A percentile compares a stretch with the other conserved stretches of the same genome.
Conservation (phyloP, 2,888 invertebrate genomes). For the Heliconius ethilla region DNA sequence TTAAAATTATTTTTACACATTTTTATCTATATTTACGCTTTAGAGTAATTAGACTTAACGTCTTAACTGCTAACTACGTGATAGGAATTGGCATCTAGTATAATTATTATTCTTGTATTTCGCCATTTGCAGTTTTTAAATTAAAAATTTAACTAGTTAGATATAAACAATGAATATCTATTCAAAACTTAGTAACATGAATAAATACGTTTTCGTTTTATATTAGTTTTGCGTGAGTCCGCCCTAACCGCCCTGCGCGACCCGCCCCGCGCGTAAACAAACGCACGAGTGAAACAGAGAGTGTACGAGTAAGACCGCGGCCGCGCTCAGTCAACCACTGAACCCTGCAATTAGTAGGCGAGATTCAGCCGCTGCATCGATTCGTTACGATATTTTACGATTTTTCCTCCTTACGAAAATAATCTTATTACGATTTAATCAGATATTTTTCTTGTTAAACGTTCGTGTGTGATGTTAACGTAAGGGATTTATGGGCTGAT, state of each 20-base stretch:
- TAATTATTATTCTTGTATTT: background rate
- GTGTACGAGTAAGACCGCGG: constrained; percentile 60
- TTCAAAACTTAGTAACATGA: constrained; percentile 51
- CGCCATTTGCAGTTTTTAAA: background rate
- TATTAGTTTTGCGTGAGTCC: constrained; percentile 71
- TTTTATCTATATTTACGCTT: background rate
- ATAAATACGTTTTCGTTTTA: constrained; percentile 54
- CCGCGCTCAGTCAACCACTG: constrained; percentile 60
- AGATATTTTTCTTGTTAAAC: constrained; percentile 63
- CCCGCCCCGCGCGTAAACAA: constrained; percentile 72
- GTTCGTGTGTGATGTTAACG: constrained; percentile 65
- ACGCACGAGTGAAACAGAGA: constrained; percentile 59
- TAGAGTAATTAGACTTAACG: background rate
- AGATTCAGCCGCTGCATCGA: constrained; percentile 81
- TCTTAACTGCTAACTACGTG: background rate
- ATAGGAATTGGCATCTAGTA: background rate
- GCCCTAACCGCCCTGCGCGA: constrained; percentile 76
- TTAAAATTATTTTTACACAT: background rate
- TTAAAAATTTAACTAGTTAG: background rate
- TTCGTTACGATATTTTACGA: constrained; percentile 79
- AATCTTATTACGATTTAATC: constrained; percentile 67
- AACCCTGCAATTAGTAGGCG: constrained; percentile 81
- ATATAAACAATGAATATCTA: constrained; percentile 25
- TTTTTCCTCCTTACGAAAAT: constrained; percentile 53
- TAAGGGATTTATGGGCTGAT: constrained; percentile 64